Evolutionary conservation across 2,797 vertebrate genomes (phyloP), one percentile per base, ranked within the genome.

Genomic region (Acanthurus tractus): DNA sequence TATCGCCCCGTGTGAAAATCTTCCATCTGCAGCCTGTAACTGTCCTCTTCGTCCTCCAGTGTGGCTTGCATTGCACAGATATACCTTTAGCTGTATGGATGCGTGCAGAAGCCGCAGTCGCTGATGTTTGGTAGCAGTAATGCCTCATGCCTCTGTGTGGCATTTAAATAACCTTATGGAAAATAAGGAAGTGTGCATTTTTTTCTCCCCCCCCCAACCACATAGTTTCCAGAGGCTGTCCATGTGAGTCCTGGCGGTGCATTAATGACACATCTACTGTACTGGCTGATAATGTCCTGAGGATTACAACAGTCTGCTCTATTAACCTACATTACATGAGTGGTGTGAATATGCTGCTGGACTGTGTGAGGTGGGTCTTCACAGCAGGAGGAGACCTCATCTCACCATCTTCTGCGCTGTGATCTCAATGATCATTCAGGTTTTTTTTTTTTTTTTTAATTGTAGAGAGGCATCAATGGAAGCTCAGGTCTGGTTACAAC

Each of bases 271-370:
- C 86, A 79, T 75, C 70, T 67, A 29, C 81, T 59, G 76, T 67
- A 29, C 69, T 42, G 82, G 40, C 73, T 84, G 81, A 63, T 82
- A 64, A 76, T 75, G 70, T 86, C 76, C 55, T 42, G 82, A 72
- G 88, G 89, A 92, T 94, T 92, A 88, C 83, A 72, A 73, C 87
- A 82, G 83, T 70, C 82, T 88, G 90, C 86, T 92, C 88, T 64
- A 77, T 88, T 93, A 92, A 91, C 88, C 92, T 78, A 92, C 86
- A 91, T 94, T 83, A 66, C 76, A 67, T 59, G 53, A 53, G 40
- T 53, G 73, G 63, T 85, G 85, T 69, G 79, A 78, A 45, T 62
- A 58, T 55, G 70, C 69, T 13, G 8, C 14, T 48, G 63, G 70
- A 29, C 56, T 52, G 50, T 61, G 76, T 67, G 72, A 78, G 81